Percentiles rank a stretch among this genome's conserved stretches.
Evolutionary conservation across 2,888 invertebrate species (phyloP).

Genomic region (Hedya salicella): DNA sequence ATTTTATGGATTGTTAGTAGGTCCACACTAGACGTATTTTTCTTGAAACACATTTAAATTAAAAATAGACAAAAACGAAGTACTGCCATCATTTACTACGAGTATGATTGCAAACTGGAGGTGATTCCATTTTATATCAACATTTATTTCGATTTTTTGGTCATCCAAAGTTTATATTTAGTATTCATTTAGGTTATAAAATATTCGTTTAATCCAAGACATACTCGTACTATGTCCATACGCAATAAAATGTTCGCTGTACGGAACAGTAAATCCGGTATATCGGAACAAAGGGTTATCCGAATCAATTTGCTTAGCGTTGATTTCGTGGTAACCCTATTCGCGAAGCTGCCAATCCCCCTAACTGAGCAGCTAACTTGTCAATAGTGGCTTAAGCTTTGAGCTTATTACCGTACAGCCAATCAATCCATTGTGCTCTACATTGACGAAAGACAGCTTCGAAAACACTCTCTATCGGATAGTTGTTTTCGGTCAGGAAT

Average conservation of each 20-base stretch:
- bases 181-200: too few relatives aligned
- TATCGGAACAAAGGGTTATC: slow-evolving; percentile 7
- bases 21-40: too few relatives aligned
- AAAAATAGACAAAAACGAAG: too few relatives aligned
- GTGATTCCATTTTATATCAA: too few relatives aligned
- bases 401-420: slow-evolving; percentile 4
- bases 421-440: slow-evolving; percentile 14
- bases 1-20: too few relatives aligned
- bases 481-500: neutral
- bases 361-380: slow-evolving; percentile 22
- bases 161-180: too few relatives aligned
- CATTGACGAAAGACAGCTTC: slow-evolving; percentile 1
- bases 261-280: neutral
- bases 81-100: too few relatives aligned
- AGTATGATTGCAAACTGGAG: too few relatives aligned
- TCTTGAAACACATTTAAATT: too few relatives aligned
- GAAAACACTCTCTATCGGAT: neutral
- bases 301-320: slow-evolving; percentile 3
- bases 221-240: neutral
- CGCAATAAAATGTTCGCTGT: neutral
- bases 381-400: slow-evolving; percentile 18
- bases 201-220: too few relatives aligned
- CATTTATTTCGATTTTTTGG: too few relatives aligned
- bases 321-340: neutral
- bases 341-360: slow-evolving; percentile 8